A percentile compares a stretch with the other conserved stretches of the same genome.
Conservation (phyloP, 2,797 vertebrate species). For the Gymnoscopelus microlampas region DNA sequence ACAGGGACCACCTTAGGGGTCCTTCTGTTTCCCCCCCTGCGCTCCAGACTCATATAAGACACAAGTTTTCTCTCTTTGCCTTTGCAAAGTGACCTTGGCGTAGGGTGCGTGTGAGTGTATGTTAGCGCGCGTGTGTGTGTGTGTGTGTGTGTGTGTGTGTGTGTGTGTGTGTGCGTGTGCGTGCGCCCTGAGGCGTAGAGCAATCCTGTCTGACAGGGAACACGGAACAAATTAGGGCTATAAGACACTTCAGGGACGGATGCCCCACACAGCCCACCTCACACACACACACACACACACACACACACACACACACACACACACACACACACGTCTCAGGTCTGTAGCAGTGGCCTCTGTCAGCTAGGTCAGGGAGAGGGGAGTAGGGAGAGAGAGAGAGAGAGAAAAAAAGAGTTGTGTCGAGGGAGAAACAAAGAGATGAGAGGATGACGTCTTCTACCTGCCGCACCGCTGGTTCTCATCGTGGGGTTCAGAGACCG, state of each 20-base stretch:
- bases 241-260: too few relatives aligned
- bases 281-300: constrained; percentile 27
- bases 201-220: too few relatives aligned
- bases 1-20: too few relatives aligned
- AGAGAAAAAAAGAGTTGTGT: constrained; percentile 7
- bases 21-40: neutral
- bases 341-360: constrained; percentile 30
- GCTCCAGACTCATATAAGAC: constrained; percentile 13
- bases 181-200: too few relatives aligned
- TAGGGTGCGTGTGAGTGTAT: neutral
- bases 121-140: neutral
- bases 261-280: constrained; percentile 14
- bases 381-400: neutral
- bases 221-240: too few relatives aligned
- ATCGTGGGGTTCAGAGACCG: too few relatives aligned
- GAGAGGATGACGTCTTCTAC: neutral
- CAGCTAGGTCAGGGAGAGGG: constrained; percentile 37
- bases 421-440: neutral
- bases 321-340: constrained; percentile 29
- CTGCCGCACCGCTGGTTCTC: too few relatives aligned
- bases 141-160: too few relatives aligned
- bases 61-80: constrained; percentile 35
- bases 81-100: constrained; percentile 54
- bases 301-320: neutral
- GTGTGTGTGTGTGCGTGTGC: too few relatives aligned